Conservation (phyloP, 1,140 invertebrate genomes). For the Octopus bimaculoides region DNA sequence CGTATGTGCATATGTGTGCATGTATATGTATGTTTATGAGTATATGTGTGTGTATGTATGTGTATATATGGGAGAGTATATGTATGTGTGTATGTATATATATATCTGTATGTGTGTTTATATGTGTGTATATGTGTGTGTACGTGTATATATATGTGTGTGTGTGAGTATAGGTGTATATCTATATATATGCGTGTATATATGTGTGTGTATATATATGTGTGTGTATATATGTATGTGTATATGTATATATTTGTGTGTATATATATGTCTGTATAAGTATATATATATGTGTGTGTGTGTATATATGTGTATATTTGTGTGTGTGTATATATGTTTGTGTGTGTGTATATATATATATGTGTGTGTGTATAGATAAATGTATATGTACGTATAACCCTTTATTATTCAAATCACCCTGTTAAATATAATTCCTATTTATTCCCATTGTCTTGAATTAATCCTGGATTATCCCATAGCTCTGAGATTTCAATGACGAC, state of each 20-base stretch:
- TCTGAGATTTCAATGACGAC: no score
- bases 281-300: neutral
- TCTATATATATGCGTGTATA: neutral
- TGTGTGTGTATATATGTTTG: neutral
- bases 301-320: neutral
- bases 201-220: neutral
- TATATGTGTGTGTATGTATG: slow-evolving; percentile 12
- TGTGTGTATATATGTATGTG: neutral
- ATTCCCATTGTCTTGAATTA: no score
- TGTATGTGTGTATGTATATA: neutral
- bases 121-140: neutral
- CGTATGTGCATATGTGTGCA: neutral
- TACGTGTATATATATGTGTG: neutral
- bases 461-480: no score
- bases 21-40: neutral
- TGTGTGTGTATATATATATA: no score
- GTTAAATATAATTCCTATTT: no score
- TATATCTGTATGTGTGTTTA: neutral
- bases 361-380: no score
- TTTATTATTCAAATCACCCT: no score
- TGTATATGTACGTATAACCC: no score
- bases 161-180: no score
- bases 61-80: neutral
- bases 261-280: neutral
- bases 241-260: neutral